phyloP scores from a whole-genome alignment of 1,140 invertebrate species.

The Ceratosolen solmsi region DNA sequence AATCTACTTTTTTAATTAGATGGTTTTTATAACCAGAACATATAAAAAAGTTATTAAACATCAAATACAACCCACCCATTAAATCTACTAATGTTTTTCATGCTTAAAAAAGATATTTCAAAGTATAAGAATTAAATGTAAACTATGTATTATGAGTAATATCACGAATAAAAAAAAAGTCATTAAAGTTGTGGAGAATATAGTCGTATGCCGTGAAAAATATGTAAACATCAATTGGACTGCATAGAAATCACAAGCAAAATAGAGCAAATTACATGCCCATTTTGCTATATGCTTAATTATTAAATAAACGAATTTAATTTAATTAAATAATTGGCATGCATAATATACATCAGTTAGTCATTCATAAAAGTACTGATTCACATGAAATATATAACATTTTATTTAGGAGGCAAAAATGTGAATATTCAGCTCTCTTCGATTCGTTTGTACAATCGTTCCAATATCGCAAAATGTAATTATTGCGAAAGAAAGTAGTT shows the following conservation, averaged over 20 bases:
- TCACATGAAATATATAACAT: neutral
- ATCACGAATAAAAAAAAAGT: neutral
- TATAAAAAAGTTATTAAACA: neutral
- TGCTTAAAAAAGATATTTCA: neutral
- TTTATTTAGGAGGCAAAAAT: neutral
- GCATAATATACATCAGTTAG: neutral
- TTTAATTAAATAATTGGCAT: neutral
- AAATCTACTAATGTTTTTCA: neutral
- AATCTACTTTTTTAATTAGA: neutral
- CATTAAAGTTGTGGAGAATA: neutral
- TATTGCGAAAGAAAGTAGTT: conserved; percentile 20
- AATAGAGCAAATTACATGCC: neutral
- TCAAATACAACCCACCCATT: neutral
- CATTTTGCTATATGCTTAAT: neutral
- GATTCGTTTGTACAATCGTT: neutral
- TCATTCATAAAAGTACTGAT: neutral
- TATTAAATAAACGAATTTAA: neutral
- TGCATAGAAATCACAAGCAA: neutral
- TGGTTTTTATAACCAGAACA: neutral
- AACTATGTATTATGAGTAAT: neutral
- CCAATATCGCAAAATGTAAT: neutral
- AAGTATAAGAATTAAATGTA: neutral
- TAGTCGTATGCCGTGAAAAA: neutral
- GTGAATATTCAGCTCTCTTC: neutral
- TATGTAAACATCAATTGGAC: neutral